A percentile compares a stretch with the other conserved stretches of the same genome.
phyloP scores from a whole-genome alignment of 2,113 vertebrate genomes.

The Echinops telfairi region DNA sequence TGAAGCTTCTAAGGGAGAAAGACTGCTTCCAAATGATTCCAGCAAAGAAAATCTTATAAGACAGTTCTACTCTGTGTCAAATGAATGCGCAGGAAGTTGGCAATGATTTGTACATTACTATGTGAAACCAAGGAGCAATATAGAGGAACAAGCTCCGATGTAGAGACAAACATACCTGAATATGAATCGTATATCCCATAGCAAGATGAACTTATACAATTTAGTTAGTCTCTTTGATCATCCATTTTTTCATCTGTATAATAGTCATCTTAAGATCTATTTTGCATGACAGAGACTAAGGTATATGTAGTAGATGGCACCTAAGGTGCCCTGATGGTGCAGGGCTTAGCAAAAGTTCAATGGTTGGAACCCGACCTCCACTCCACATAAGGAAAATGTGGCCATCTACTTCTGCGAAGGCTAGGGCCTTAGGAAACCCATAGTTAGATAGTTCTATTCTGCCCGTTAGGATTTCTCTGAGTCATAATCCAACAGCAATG shows the following conservation, averaged over 20 bases:
- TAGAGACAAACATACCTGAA: neutral
- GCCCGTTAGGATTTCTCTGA: neutral
- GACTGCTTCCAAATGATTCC: neutral
- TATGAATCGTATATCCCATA: neutral
- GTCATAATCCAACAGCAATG: neutral
- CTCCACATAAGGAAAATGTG: neutral
- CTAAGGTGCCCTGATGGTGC: neutral
- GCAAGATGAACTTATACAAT: neutral
- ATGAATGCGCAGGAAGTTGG: neutral
- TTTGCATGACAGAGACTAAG: constrained; percentile 1
- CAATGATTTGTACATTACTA: neutral
- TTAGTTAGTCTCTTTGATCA: neutral
- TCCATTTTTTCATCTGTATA: neutral
- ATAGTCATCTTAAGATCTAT: neutral
- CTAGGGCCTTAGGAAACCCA: neutral
- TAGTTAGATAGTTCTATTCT: neutral
- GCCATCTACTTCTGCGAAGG: neutral
- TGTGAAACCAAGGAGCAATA: neutral
- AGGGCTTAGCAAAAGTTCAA: neutral
- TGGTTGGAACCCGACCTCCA: neutral
- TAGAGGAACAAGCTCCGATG: neutral
- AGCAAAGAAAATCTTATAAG: neutral
- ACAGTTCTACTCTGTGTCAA: neutral
- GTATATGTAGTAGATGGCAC: neutral
- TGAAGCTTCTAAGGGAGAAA: neutral